Evolutionary conservation across 2,888 invertebrate species (phyloP).

Genomic region (Brenthis ino): DNA sequence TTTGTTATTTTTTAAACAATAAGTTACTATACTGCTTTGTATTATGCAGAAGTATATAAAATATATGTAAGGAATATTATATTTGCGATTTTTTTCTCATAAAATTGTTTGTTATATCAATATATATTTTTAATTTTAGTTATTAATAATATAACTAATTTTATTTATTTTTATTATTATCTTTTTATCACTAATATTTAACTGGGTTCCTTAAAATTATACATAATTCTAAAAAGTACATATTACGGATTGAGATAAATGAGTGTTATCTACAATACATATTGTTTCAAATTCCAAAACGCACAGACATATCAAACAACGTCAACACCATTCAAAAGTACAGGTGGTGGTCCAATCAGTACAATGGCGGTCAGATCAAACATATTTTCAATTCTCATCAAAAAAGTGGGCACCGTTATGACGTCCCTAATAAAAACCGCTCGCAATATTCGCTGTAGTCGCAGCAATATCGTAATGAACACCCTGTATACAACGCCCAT

Average conservation of each 20-base stretch:
- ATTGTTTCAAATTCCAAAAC: background rate
- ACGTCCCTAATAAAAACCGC: slow-evolving; percentile 76
- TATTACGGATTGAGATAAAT: background rate
- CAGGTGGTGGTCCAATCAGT: slow-evolving; percentile 50
- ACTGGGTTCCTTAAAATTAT: no score
- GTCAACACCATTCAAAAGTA: slow-evolving; percentile 16
- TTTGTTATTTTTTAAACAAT: no score
- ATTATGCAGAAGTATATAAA: no score
- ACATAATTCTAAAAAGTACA: no score
- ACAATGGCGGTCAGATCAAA: slow-evolving; percentile 62
- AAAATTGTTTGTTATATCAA: no score
- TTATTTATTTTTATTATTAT: no score
- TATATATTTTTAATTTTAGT: no score
- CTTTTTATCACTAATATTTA: no score
- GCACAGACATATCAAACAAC: background rate
- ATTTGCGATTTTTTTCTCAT: no score
- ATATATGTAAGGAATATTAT: no score
- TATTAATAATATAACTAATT: no score
- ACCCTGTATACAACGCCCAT: slow-evolving; percentile 78
- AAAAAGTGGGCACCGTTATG: slow-evolving; percentile 75
- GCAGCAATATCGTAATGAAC: slow-evolving; percentile 81
- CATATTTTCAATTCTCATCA: slow-evolving; percentile 81
- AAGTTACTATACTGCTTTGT: no score
- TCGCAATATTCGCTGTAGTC: slow-evolving; percentile 72
- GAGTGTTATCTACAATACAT: background rate